Evolutionary conservation across 2,797 vertebrate species (phyloP).

Genomic region (Enteromius viviparus): DNA sequence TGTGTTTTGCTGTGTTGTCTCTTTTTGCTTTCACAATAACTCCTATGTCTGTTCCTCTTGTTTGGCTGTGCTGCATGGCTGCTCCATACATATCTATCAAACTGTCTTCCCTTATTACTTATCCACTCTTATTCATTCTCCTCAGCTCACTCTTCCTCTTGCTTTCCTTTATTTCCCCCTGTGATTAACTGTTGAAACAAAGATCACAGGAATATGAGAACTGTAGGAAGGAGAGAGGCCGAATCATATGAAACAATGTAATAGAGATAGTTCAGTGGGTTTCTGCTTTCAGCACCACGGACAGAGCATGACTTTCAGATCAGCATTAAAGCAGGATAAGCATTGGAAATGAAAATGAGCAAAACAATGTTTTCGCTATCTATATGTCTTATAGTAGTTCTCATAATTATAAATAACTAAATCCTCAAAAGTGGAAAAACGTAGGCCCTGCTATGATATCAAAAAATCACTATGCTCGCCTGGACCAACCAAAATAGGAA

Average conservation of each 20-base stretch:
- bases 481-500: background rate
- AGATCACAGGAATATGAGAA: slow-evolving; percentile 28
- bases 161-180: slow-evolving; percentile 16
- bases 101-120: slow-evolving; percentile 17
- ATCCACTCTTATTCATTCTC: slow-evolving; percentile 14
- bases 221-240: background rate
- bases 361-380: background rate
- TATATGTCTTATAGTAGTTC: background rate
- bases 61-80: slow-evolving; percentile 14
- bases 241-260: background rate
- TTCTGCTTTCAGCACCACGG: slow-evolving; percentile 24
- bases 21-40: slow-evolving; percentile 1
- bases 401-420: background rate
- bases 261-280: background rate
- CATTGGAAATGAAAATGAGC: background rate
- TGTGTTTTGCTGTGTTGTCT: slow-evolving; percentile 30
- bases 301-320: background rate
- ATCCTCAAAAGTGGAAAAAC: background rate
- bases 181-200: background rate
- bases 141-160: slow-evolving; percentile 11
- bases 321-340: background rate
- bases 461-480: background rate
- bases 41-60: slow-evolving; percentile 9
- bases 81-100: slow-evolving; percentile 19
- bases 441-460: background rate